A percentile compares a stretch with the other conserved stretches of the same genome.
phyloP scores from a whole-genome alignment of 2,113 vertebrate genomes.

The Pygoscelis adeliae region DNA sequence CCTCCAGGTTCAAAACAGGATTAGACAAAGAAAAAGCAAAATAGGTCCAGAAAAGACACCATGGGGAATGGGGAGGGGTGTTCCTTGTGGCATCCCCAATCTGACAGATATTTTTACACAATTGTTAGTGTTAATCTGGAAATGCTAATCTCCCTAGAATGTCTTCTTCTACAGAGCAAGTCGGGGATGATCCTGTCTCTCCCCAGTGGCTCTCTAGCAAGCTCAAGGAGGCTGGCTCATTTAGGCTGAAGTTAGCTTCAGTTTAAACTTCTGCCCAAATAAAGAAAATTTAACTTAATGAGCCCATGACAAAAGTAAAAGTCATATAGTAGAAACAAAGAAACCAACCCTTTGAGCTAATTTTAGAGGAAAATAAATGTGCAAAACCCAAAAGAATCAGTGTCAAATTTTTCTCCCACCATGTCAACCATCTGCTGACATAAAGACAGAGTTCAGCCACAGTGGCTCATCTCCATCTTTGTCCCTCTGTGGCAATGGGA shows the following conservation, averaged over 20 bases:
- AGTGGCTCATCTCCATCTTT: not conserved
- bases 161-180: not conserved
- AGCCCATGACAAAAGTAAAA: not conserved
- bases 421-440: not conserved
- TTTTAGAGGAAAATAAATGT: not conserved
- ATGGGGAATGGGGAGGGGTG: not conserved
- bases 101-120: not conserved
- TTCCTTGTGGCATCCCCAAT: not conserved
- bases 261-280: not conserved
- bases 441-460: not conserved
- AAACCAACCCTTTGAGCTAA: not conserved
- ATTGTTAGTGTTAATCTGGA: not conserved
- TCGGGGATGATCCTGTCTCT: not conserved
- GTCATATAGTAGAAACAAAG: not conserved
- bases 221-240: not conserved
- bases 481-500: not conserved
- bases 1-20: not conserved
- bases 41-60: not conserved
- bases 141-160: not conserved
- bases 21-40: not conserved
- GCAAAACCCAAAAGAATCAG: not conserved
- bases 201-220: accelerated
- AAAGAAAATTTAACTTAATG: not conserved
- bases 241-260: not conserved
- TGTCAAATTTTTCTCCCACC: not conserved